Evolutionary conservation across 2,797 vertebrate genomes (phyloP).

Genomic region (Etheostoma perlongum): DNA sequence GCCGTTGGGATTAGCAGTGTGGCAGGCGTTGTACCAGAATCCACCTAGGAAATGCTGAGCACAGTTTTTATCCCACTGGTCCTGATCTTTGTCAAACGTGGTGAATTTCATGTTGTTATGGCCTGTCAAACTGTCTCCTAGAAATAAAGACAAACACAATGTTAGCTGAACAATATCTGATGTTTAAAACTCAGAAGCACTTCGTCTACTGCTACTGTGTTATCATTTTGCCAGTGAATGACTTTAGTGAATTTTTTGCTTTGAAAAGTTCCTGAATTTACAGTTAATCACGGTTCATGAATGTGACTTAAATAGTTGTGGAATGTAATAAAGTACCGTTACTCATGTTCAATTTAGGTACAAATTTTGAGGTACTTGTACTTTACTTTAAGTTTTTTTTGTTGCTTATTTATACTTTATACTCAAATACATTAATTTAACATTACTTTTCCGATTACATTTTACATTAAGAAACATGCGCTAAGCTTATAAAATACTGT

Average conservation of each 20-base stretch:
- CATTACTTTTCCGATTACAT: not conserved
- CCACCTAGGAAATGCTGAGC: conserved; percentile 32
- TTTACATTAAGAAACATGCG: not conserved
- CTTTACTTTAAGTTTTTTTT: no score
- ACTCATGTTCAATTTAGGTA: not conserved
- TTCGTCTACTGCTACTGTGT: not conserved
- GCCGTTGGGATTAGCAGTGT: conserved; percentile 25
- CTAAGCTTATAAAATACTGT: not conserved
- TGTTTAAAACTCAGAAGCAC: not conserved
- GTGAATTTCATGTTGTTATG: conserved; percentile 64
- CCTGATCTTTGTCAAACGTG: conserved; percentile 71
- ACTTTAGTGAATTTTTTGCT: not conserved
- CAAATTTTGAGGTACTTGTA: not conserved
- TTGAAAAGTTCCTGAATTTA: not conserved
- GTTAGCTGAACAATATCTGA: not conserved
- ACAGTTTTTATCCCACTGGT: conserved; percentile 24
- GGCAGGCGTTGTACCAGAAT: conserved; percentile 51
- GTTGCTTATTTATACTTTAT: not conserved
- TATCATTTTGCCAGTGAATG: not conserved
- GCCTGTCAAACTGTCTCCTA: conserved; percentile 43
- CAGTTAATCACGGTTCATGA: no score
- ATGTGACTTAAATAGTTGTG: not conserved
- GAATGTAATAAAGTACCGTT: not conserved
- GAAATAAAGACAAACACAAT: conserved; percentile 6
- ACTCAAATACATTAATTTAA: not conserved